Evolutionary conservation across 2,888 invertebrate species (phyloP).

Genomic region (Callimorpha dominula): DNA sequence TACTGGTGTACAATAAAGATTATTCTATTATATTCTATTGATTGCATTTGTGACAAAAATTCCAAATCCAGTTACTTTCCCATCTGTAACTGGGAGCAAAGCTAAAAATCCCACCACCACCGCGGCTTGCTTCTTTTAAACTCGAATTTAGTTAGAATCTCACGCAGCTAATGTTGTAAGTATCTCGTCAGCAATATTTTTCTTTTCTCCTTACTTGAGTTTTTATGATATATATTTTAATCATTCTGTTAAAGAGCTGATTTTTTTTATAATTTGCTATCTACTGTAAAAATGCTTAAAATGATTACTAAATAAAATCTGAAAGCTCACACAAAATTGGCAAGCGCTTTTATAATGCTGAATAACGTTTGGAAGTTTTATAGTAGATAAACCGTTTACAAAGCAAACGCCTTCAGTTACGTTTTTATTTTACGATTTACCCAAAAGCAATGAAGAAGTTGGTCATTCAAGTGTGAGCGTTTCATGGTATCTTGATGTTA

Average conservation of each 20-base stretch:
- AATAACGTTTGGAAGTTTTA: conserved; percentile 43
- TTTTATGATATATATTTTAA: too few species aligned
- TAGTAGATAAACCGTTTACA: conserved; percentile 49
- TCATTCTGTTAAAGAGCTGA: background rate
- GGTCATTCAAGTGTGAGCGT: conserved; percentile 33
- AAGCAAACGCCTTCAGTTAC: conserved; percentile 26
- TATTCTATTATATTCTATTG: too few species aligned
- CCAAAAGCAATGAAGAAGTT: conserved; percentile 21
- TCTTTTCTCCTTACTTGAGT: too few species aligned
- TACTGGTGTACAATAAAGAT: too few species aligned
- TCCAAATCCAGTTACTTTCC: too few species aligned
- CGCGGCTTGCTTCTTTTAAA: too few species aligned
- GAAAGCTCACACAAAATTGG: conserved; percentile 8
- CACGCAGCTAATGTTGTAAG: too few species aligned
- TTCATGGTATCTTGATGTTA: conserved; percentile 25
- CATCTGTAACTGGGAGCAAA: too few species aligned
- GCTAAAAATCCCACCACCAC: too few species aligned
- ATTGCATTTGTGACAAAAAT: too few species aligned
- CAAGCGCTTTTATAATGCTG: conserved; percentile 27
- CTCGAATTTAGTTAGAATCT: too few species aligned
- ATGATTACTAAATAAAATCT: conserved; percentile 3
- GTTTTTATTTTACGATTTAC: conserved; percentile 46
- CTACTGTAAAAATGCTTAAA: conserved; percentile 3
- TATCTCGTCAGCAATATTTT: too few species aligned
- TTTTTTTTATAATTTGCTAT: background rate